Conservation (phyloP, 1,140 invertebrate genomes). For the Hylaeus volcanicus region DNA sequence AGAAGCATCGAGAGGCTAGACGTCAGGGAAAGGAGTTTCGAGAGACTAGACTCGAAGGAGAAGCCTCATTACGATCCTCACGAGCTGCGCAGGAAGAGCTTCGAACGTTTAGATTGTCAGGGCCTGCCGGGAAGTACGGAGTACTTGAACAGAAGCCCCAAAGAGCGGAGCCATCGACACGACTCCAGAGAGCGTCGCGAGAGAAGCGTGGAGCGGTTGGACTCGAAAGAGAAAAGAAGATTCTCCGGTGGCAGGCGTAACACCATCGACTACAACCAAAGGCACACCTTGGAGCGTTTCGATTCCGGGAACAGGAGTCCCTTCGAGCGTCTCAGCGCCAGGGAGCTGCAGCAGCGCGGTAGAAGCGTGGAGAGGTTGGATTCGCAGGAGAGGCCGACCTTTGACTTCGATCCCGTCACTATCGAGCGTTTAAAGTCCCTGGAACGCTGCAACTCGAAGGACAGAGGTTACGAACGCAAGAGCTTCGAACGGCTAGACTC, state of each 20-base stretch:
- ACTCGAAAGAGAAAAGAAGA: conserved; percentile 65
- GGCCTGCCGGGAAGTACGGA: conserved; percentile 45
- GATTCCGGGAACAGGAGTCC: conserved; percentile 70
- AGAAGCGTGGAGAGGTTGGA: conserved; percentile 75
- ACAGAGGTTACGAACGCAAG: conserved; percentile 50
- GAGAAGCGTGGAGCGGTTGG: conserved; percentile 68
- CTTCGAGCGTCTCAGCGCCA: conserved; percentile 60
- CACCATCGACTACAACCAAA: conserved; percentile 65
- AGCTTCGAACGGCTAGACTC: conserved; percentile 59
- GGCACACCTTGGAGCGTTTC: conserved; percentile 72
- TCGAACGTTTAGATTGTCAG: conserved; percentile 69
- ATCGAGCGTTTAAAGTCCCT: conserved; percentile 69
- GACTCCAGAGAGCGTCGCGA: conserved; percentile 57
- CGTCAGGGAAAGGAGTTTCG: conserved; percentile 66
- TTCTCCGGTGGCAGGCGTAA: conserved; percentile 43
- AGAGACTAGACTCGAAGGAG: conserved; percentile 60
- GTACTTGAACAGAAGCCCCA: conserved; percentile 49
- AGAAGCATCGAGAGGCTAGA: conserved; percentile 74
- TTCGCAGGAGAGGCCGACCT: conserved; percentile 66
- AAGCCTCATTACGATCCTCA: conserved; percentile 37
- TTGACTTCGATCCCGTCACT: conserved; percentile 74
- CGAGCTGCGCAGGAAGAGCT: conserved; percentile 71
- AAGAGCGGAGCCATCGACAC: conserved; percentile 51
- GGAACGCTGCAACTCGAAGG: conserved; percentile 55
- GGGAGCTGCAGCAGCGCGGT: conserved; percentile 60